Percentiles rank a stretch among this genome's conserved stretches.
Conservation (phyloP, 2,113 vertebrate species). For the Neomonachus schauinslandi region DNA sequence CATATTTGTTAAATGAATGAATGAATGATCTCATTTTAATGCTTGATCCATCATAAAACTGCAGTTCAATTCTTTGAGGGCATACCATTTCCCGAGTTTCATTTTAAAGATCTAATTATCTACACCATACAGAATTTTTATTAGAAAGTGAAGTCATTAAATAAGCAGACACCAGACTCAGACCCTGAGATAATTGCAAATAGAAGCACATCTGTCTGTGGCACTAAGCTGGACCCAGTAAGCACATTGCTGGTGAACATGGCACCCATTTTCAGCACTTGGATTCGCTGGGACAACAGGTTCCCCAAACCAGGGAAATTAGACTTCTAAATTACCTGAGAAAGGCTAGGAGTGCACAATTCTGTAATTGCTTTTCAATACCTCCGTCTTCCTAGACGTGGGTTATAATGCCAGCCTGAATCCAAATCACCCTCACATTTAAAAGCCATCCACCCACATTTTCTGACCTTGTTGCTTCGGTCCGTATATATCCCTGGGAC, state of each 20-base stretch:
- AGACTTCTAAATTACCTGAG: not conserved
- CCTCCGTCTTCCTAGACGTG: not conserved
- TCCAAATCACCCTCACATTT: not conserved
- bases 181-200: constrained; percentile 64
- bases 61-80: constrained; percentile 66
- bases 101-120: constrained; percentile 79
- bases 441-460: not conserved
- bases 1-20: not conserved
- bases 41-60: constrained; percentile 59
- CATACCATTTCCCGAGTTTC: constrained; percentile 62
- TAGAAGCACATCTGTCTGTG: constrained; percentile 37
- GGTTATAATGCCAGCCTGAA: not conserved
- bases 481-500: rapidly evolving
- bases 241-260: not conserved
- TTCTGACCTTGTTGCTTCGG: not conserved
- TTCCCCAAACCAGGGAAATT: not conserved
- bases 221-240: not conserved
- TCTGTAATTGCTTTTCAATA: not conserved
- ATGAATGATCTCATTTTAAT: constrained; percentile 39
- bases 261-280: not conserved
- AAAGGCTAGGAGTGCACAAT: not conserved
- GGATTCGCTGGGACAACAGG: not conserved
- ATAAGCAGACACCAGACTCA: constrained; percentile 68
- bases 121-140: constrained; percentile 69
- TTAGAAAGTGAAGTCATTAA: constrained; percentile 79